Conservation (phyloP, 2,888 invertebrate genomes). For the Acanthosoma haemorrhoidale region DNA sequence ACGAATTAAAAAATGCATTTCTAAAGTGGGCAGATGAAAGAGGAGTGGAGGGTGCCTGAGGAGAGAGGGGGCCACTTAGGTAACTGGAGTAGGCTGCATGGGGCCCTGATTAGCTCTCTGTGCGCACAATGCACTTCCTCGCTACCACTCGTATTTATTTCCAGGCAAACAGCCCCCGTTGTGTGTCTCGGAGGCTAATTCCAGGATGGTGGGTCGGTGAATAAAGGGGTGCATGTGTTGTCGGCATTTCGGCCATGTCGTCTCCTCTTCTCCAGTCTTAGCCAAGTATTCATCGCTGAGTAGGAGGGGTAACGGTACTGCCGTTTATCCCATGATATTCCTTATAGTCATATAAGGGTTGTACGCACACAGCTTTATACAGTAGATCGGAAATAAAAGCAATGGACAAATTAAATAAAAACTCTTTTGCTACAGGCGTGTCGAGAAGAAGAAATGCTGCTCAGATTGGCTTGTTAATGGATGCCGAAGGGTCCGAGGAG, state of each 20-base stretch:
- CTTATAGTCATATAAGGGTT: no score
- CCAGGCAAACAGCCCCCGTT: background rate
- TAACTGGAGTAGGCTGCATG: constrained; percentile 16
- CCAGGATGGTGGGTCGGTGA: background rate
- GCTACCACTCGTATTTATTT: background rate
- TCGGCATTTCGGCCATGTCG: no score
- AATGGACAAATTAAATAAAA: no score
- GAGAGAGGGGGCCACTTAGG: constrained; percentile 11
- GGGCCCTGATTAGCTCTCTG: constrained; percentile 2
- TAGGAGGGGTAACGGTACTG: no score
- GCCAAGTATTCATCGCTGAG: no score
- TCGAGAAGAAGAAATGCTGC: no score
- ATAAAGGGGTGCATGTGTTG: background rate
- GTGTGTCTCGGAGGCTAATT: background rate
- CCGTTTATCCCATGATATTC: no score
- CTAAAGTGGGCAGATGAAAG: background rate
- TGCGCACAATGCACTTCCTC: constrained; percentile 2
- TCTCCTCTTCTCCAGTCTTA: background rate
- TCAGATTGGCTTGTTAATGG: no score
- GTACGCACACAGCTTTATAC: no score
- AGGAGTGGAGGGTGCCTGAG: background rate
- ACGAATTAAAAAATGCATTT: background rate
- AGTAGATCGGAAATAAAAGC: no score
- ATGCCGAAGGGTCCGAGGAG: no score
- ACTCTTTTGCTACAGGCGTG: no score